phyloP scores from a whole-genome alignment of 2,797 vertebrate species.

The Acestrorhynchus altus region DNA sequence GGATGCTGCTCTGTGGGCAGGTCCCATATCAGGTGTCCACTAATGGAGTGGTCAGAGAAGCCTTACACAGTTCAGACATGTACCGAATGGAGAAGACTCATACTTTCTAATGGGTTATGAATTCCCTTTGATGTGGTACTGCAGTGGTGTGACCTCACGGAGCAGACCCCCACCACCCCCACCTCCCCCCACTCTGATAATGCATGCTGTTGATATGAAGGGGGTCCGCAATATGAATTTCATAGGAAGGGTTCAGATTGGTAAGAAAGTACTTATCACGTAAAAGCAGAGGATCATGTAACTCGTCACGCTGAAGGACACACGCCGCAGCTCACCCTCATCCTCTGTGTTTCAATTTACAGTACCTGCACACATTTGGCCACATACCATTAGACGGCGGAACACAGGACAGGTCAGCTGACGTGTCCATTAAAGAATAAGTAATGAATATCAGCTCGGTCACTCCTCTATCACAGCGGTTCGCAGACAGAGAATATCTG shows the following conservation, averaged over 20 bases:
- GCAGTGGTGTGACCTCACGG: conserved; percentile 17
- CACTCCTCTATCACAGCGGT: conserved; percentile 54
- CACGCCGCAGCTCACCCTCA: background rate
- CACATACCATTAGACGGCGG: background rate
- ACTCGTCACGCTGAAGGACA: background rate
- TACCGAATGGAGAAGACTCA: conserved; percentile 32
- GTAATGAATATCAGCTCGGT: conserved; percentile 36
- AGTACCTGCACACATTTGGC: background rate
- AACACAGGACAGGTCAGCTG: conserved; percentile 8
- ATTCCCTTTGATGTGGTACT: conserved; percentile 21
- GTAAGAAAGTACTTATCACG: conserved; percentile 1
- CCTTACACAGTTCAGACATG: conserved; percentile 47
- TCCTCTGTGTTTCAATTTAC: conserved; percentile 20
- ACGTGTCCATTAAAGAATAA: conserved; percentile 17
- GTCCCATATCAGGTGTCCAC: conserved; percentile 74
- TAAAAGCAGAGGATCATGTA: conserved; percentile 4
- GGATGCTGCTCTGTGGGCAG: conserved; percentile 35
- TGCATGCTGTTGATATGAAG: background rate
- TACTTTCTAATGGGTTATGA: conserved; percentile 36
- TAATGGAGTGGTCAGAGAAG: conserved; percentile 73
- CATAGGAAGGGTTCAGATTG: background rate
- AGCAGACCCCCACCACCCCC: background rate
- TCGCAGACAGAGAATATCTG: conserved; percentile 47
- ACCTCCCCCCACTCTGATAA: background rate
- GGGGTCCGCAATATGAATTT: conserved; percentile 7